Base-by-base conservation (phyloP, 2,888 invertebrate species). In the Leucoma salicis region DNA sequence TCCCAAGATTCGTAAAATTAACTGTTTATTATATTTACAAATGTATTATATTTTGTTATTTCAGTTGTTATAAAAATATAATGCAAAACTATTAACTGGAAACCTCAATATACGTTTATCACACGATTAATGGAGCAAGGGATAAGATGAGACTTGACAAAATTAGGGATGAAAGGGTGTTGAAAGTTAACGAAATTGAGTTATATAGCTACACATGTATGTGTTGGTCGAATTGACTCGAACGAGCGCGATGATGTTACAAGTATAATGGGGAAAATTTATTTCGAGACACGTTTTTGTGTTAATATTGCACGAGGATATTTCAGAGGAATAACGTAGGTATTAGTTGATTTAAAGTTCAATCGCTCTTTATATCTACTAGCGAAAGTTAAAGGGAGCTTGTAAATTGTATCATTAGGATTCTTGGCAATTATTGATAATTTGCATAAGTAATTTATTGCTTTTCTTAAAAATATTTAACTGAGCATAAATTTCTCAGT, bases 151-250 rank as follows among this genome's bases (percentile, higher is more conserved):
- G 53, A 31, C 53, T 61, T 57, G 53, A 57, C 63, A 55, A 66
- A 67, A 70, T 71, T 63, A 61, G 53, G 63, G 68, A 58, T 65
- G 62, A 66, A 70, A 68, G 71, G 65, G 60, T 58, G 46, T 51
- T 42, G 46, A 61, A 54, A 66, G 62, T 63, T 61, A 55, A 55
- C 60, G 51, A 56, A 69, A 69, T 63, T 59, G 56, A 62, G 53
- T 62, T 61, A 59, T 52, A 51, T 47, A 35, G 10, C 10, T 25
- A 13, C 13, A 39, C 25, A 25, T 36, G 38, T 28, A 34, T 56
- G 25, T 43, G 36, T 24, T 36, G 42, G 35, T 28, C 32, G 36
- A 42, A 40, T 35, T 42, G 51, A 48, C 39, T 39, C 31, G 32
- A 13, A 31, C 15, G 39, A 29, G 21, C 12, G 16, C 18, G 8